Percentiles rank a stretch among this genome's conserved stretches.
phyloP scores from a whole-genome alignment of 2,797 vertebrate species.

The Chrysocyon brachyurus region DNA sequence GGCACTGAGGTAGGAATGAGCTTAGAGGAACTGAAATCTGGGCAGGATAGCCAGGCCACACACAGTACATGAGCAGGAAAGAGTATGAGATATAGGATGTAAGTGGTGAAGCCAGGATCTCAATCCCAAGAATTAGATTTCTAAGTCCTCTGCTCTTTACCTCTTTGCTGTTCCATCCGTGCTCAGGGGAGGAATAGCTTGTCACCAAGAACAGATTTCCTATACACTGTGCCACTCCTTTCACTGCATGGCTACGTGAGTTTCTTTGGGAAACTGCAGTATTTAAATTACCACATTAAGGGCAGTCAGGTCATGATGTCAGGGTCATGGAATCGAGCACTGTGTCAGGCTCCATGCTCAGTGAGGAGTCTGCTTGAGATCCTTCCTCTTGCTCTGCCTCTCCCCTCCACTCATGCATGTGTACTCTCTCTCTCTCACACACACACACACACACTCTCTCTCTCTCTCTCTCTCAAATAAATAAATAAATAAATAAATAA shows the following conservation, averaged over 20 bases:
- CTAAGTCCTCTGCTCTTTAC: neutral
- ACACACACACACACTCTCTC: too few species aligned
- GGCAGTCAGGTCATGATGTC: neutral
- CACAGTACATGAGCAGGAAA: neutral
- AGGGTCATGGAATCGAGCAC: neutral
- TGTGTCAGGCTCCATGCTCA: neutral
- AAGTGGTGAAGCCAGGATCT: neutral
- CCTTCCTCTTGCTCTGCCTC: neutral
- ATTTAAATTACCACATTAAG: neutral
- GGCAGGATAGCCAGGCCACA: neutral
- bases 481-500: neutral
- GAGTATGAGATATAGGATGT: accelerated
- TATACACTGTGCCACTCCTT: neutral
- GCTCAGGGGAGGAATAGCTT: neutral
- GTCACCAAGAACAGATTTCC: neutral
- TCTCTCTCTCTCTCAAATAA: neutral
- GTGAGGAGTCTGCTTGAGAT: neutral
- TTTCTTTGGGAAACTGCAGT: neutral
- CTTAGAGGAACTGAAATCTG: neutral
- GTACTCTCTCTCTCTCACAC: neutral
- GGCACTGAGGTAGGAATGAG: neutral
- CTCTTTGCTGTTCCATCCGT: neutral
- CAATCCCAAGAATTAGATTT: neutral
- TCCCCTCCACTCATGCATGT: neutral
- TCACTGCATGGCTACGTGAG: neutral